A percentile compares a stretch with the other conserved stretches of the same genome.
These are phyloP conservation scores for Platalea minor DNA, from an alignment of 2,797 vertebrate species.

Conservation along the genomic window DNA sequence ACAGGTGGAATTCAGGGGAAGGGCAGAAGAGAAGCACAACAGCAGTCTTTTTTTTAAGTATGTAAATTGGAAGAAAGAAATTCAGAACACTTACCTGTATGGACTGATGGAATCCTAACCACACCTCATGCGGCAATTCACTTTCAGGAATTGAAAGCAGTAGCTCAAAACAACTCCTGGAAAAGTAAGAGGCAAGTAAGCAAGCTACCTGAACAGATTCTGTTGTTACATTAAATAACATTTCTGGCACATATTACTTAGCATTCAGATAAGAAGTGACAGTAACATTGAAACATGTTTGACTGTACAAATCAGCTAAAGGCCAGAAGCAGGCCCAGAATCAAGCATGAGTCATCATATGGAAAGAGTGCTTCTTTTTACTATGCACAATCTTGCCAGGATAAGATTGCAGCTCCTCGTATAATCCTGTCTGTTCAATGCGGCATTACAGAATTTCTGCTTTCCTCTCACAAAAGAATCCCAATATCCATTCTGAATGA, in stretches of 20 bases:
- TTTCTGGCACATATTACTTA: neutral
- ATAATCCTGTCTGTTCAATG: neutral
- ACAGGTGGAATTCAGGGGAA: neutral
- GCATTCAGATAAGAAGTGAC: neutral
- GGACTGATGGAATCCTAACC: slow-evolving; percentile 91
- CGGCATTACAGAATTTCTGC: neutral
- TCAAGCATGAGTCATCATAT: neutral
- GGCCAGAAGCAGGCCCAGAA: neutral
- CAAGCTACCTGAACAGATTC: neutral
- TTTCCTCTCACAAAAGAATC: neutral
- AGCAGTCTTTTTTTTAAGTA: neutral
- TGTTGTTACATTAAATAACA: neutral
- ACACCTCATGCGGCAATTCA: slow-evolving; percentile 89
- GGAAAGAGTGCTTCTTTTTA: neutral
- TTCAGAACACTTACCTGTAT: slow-evolving; percentile 84
- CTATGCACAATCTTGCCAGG: neutral
- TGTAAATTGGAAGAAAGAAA: neutral
- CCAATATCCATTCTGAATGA: neutral
- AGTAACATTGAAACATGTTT: neutral
- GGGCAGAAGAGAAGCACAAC: neutral
- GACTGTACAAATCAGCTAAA: neutral
- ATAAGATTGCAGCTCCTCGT: neutral
- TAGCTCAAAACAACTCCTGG: slow-evolving; percentile 98
- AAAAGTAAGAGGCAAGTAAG: slow-evolving; percentile 61
- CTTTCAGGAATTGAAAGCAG: slow-evolving; percentile 94